These are phyloP conservation scores for Euzophera pinguis DNA, from an alignment of 2,888 invertebrate genomes.

Conservation along the genomic window DNA sequence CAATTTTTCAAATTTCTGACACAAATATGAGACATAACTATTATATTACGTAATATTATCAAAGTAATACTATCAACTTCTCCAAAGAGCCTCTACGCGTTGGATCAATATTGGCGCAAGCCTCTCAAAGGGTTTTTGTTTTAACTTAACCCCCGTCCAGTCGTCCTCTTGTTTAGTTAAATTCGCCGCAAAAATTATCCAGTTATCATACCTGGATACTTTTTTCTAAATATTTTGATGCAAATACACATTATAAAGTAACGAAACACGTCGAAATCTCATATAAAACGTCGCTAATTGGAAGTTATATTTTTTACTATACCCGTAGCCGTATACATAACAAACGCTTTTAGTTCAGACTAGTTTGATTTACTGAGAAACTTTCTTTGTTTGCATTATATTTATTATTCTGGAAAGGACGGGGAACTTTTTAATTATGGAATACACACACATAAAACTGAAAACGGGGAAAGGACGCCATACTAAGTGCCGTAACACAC, in stretches of 20 bases:
- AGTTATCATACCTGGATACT: too few relatives aligned
- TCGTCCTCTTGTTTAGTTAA: too few relatives aligned
- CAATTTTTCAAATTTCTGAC: too few relatives aligned
- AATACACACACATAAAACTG: not conserved
- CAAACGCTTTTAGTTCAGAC: not conserved
- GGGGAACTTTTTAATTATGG: conserved; percentile 4
- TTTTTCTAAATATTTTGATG: too few relatives aligned
- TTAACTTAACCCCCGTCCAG: too few relatives aligned
- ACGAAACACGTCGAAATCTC: not conserved
- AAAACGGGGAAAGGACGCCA: not conserved
- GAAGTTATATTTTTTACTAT: not conserved
- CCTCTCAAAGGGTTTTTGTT: too few relatives aligned
- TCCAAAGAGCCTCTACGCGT: too few relatives aligned
- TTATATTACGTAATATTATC: too few relatives aligned
- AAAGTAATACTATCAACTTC: too few relatives aligned
- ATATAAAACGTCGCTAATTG: not conserved
- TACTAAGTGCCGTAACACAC: not conserved
- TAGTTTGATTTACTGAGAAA: conserved; percentile 1
- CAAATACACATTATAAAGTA: not conserved
- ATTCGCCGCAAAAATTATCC: too few relatives aligned
- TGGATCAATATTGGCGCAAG: too few relatives aligned
- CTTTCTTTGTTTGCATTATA: conserved; percentile 7
- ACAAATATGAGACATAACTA: too few relatives aligned
- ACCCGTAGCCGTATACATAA: not conserved
- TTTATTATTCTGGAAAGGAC: conserved; percentile 1